Base-by-base conservation (phyloP, 1,140 invertebrate genomes). In the Drosophila kikkawai region DNA sequence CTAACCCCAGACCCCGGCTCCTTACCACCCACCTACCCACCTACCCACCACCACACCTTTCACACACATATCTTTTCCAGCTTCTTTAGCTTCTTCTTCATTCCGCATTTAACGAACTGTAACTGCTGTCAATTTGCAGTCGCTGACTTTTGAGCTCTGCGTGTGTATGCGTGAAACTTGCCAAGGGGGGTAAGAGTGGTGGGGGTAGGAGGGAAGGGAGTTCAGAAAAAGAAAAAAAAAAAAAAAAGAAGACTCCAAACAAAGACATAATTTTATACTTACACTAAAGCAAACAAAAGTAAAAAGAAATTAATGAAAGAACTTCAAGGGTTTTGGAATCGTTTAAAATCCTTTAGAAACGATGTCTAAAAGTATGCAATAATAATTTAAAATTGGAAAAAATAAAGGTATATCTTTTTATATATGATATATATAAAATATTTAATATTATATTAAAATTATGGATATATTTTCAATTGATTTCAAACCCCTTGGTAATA, bases 71-170 rank as follows among this genome's bases (percentile, higher is more conserved):
- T 61, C 51, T 39, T 17, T 44, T 41, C 19, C 42, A 55, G 36
- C 44, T 37, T 29, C 65, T 48, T 41, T 58, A 36, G 66, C 61
- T 79, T 36, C 61, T 47, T 70, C 60, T 82, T 55, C 67, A 71
- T 59, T 77, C 73, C 75, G 79, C 79, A 90, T 90, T 90, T 90
- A 90, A 90, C 85, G 85, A 90, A 90, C 85, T 90, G 85, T 90
- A 90, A 90, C 85, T 90, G 85, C 85, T 91, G 86, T 90, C 85
- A 90, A 90, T 90, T 90, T 90, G 82, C 81, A 90, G 85, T 90
- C 81, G 81, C 85, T 84, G 82, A 90, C 83, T 87, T 88, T 87
- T 87, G 84, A 87, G 83, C 83, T 81, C 50, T 45, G 26, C 69
- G 42, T 61, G 44, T 56, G 47, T 29, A 26, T 32, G 61, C 15